These are phyloP conservation scores for Caenorhabditis remanei DNA, from an alignment of 1,140 invertebrate species.

Conservation along the genomic window DNA sequence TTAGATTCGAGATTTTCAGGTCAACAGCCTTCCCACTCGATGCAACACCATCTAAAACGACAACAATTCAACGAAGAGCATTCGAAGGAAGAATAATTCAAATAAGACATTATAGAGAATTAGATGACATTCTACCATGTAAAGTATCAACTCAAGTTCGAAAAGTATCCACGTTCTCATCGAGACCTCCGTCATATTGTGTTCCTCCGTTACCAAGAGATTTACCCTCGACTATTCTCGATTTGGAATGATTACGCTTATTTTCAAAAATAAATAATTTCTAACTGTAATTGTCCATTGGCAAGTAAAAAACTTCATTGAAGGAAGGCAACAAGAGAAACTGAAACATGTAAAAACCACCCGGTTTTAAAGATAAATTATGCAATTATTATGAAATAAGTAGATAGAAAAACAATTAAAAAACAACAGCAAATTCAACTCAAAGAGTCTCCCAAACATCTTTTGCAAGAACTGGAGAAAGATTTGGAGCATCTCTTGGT, in stretches of 20 bases:
- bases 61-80: slow-evolving; percentile 52
- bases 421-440: not conserved
- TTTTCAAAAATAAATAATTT: too few species aligned
- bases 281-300: not conserved
- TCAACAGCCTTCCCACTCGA: slow-evolving; percentile 43
- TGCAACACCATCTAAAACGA: slow-evolving; percentile 41
- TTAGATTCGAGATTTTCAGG: not conserved
- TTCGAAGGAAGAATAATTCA: slow-evolving; percentile 60
- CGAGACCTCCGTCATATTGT: not conserved
- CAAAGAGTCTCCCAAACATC: slow-evolving; percentile 58
- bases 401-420: not conserved
- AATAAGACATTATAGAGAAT: slow-evolving; percentile 10
- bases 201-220: slow-evolving; percentile 35
- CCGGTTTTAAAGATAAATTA: slow-evolving; percentile 24
- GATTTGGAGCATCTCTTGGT: slow-evolving; percentile 56
- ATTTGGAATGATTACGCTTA: slow-evolving; percentile 3
- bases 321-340: slow-evolving; percentile 39
- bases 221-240: slow-evolving; percentile 7
- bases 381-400: slow-evolving; percentile 10
- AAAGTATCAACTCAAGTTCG: slow-evolving; percentile 34
- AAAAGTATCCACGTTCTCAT: slow-evolving; percentile 32
- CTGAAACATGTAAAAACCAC: slow-evolving; percentile 36
- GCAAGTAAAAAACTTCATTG: not conserved
- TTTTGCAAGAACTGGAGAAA: slow-evolving; percentile 54
- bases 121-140: slow-evolving; percentile 45